Conservation (phyloP, 1,140 invertebrate species). For the Oryctes rhinoceros region DNA sequence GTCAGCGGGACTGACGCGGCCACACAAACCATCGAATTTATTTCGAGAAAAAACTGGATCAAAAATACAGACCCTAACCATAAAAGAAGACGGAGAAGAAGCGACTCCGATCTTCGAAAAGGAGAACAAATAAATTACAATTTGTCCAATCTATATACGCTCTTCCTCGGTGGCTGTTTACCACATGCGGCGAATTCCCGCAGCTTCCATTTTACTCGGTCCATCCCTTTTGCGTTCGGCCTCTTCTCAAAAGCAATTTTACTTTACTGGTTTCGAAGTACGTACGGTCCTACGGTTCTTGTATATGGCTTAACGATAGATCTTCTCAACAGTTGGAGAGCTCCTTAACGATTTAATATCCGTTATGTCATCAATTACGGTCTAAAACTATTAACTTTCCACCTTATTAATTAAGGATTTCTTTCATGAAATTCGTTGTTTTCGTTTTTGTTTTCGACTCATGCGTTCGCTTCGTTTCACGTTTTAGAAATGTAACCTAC, state of each 20-base stretch:
- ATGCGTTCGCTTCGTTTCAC: slow-evolving; percentile 15
- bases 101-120: not conserved
- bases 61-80: slow-evolving; percentile 10
- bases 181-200: slow-evolving; percentile 31
- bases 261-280: not conserved
- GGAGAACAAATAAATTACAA: slow-evolving; percentile 28
- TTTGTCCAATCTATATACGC: slow-evolving; percentile 33
- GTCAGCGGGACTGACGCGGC: slow-evolving; percentile 31
- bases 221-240: slow-evolving; percentile 1
- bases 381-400: slow-evolving; percentile 31
- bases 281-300: not conserved
- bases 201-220: slow-evolving; percentile 29
- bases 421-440: slow-evolving; percentile 11
- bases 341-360: slow-evolving; percentile 29
- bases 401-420: slow-evolving; percentile 37
- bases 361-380: slow-evolving; percentile 35
- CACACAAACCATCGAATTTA: slow-evolving; percentile 30
- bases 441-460: not conserved
- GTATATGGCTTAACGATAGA: not conserved
- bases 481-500: slow-evolving; percentile 7
- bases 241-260: slow-evolving; percentile 15
- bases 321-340: slow-evolving; percentile 25
- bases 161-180: slow-evolving; percentile 26
- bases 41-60: slow-evolving; percentile 17
- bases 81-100: not conserved